Evolutionary conservation across 2,113 vertebrate species (phyloP), one percentile per base, ranked within the genome.

Genomic region (Pangasianodon hypophthalmus): DNA sequence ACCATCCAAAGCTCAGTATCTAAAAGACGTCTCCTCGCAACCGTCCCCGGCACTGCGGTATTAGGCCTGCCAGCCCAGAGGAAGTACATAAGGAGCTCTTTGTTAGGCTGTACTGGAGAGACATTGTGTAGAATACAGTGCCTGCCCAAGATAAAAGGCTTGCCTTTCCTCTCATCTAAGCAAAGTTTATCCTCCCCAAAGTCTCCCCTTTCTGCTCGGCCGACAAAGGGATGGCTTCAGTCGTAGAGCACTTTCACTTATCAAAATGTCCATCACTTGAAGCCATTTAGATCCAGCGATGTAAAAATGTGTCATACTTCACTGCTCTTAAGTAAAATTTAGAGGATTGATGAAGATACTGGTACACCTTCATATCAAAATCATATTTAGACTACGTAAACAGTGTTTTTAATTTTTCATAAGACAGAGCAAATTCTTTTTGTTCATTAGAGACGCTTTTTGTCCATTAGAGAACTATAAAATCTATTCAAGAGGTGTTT

Each of bases 51-150:
- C 85, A 54, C 90, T 37, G 29, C 82, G 88, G 92, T 91, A 91
- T 90, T 89, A 92, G 92, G 87, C 90, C 2, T 89, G 89, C 93
- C 89, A 90, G 93, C 71, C 16, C 9, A 90, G 90, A 92, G 85
- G 90, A 93, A 88, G 88, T 58, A 73, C 90, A 96, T 95, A 96
- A 96, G 91, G 93, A 94, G 77, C 85, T 91, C 94, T 95, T 96
- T 96, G 94, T 96, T 95, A 77, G 87, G 71, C 5, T 19, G 79
- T 92, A 94, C 92, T 88, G 86, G 89, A 93, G 90, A 82, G 89
- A 88, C 91, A 94, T 95, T 94, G 94, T 94, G 90, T 92, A 91
- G 92, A 91, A 93, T 92, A 95, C 91, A 90, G 90, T 93, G 94
- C 92, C 94, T 94, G 93, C 93, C 94, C 92, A 85, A 93, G 92